Conservation (phyloP, 2,888 invertebrate genomes). For the Ichneumoninae sp. region DNA sequence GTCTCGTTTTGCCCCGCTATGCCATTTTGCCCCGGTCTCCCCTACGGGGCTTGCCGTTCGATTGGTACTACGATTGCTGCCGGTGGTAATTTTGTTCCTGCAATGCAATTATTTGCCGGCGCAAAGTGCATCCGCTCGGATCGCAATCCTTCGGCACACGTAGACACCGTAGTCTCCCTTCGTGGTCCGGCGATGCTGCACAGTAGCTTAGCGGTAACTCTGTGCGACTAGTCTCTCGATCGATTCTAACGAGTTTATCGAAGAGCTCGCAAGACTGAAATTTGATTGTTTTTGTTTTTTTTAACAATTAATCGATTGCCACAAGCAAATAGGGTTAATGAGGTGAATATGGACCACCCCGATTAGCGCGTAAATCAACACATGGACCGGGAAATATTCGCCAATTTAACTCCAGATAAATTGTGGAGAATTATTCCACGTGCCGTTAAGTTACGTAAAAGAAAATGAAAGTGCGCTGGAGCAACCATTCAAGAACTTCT, state of each 20-base stretch:
- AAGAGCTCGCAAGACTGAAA: background rate
- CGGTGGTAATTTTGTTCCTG: background rate
- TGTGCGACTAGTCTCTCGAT: background rate
- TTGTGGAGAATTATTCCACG: background rate
- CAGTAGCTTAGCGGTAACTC: background rate
- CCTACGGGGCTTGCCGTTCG: background rate
- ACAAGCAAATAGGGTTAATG: background rate
- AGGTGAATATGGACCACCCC: background rate
- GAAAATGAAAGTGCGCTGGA: background rate
- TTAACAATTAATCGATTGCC: background rate
- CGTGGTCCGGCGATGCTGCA: background rate
- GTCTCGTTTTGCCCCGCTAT: no score
- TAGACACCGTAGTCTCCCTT: background rate
- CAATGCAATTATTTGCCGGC: slow-evolving; percentile 37
- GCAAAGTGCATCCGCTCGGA: slow-evolving; percentile 17
- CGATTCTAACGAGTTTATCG: background rate
- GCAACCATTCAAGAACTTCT: background rate
- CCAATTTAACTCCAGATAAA: background rate
- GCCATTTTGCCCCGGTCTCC: no score
- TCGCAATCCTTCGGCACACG: background rate
- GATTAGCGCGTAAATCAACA: background rate
- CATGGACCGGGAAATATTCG: background rate
- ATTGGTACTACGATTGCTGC: background rate
- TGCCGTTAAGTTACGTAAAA: background rate
- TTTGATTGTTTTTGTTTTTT: background rate